A percentile compares a stretch with the other conserved stretches of the same genome.
Conservation (phyloP, 2,113 vertebrate species). For the Panthera tigris region DNA sequence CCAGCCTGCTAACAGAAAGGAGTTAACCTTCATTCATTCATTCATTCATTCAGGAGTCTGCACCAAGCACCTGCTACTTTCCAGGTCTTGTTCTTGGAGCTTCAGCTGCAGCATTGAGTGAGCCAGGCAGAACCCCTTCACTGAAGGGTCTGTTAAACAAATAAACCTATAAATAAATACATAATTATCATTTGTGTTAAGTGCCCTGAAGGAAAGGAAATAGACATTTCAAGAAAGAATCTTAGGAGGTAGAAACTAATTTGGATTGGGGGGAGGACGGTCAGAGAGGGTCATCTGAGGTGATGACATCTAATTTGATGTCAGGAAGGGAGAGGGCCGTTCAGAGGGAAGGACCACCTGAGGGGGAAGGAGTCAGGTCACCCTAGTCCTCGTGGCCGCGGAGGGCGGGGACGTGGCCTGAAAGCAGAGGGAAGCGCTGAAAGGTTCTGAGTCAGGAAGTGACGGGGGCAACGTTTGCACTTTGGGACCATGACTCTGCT, state of each 20-base stretch:
- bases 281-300: neutral
- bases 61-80: neutral
- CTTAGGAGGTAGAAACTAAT: neutral
- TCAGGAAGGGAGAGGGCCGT: neutral
- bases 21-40: neutral
- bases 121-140: neutral
- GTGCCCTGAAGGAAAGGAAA: neutral
- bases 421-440: neutral
- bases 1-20: neutral
- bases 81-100: neutral
- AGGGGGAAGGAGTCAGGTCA: neutral
- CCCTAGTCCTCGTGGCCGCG: fast-evolving
- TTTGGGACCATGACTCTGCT: neutral
- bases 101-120: neutral
- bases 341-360: neutral
- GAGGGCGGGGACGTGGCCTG: neutral
- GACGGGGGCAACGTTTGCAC: fast-evolving
- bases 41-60: neutral
- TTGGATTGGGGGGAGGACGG: neutral
- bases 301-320: neutral
- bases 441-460: neutral
- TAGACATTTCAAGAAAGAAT: neutral
- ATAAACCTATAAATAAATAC: neutral
- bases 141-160: neutral
- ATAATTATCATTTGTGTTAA: neutral